These are phyloP conservation scores for Lutraria lutraria DNA, from an alignment of 2,888 invertebrate genomes.

Conservation along the genomic window DNA sequence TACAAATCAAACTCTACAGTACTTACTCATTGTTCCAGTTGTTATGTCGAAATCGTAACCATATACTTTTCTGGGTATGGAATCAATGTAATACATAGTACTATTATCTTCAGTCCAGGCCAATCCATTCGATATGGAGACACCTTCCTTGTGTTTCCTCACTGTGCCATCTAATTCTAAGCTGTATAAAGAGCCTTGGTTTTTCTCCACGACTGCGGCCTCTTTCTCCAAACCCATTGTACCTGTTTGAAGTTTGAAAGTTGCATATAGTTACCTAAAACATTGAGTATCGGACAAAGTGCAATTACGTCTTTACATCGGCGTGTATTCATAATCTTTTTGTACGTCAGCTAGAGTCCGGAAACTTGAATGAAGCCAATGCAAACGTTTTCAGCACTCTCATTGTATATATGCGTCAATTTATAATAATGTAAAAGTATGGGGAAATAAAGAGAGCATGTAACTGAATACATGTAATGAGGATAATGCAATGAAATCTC, in stretches of 20 bases:
- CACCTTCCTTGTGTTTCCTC: slow-evolving; percentile 69
- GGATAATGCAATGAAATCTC: no score
- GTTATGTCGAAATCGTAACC: slow-evolving; percentile 91
- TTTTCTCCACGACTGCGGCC: slow-evolving; percentile 72
- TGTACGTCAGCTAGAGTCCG: no score
- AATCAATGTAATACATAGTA: slow-evolving; percentile 93
- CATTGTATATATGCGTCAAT: no score
- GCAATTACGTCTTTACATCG: no score
- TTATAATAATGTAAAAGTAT: no score
- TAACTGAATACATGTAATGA: no score
- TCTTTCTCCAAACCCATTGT: slow-evolving; percentile 82
- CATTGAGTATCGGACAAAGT: no score
- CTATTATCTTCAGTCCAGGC: slow-evolving; percentile 91
- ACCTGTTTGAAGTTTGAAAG: slow-evolving; percentile 69
- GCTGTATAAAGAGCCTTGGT: slow-evolving; percentile 79
- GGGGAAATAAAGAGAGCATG: no score
- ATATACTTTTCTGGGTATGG: slow-evolving; percentile 90
- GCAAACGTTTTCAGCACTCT: no score
- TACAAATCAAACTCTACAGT: not conserved
- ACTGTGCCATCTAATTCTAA: slow-evolving; percentile 75
- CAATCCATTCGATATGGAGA: slow-evolving; percentile 91
- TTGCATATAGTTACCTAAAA: no score
- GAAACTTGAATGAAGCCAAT: no score
- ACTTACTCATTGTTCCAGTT: slow-evolving; percentile 90
- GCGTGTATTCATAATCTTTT: no score